Base-by-base conservation (phyloP, 1,140 invertebrate species). In the Agrilus planipennis region DNA sequence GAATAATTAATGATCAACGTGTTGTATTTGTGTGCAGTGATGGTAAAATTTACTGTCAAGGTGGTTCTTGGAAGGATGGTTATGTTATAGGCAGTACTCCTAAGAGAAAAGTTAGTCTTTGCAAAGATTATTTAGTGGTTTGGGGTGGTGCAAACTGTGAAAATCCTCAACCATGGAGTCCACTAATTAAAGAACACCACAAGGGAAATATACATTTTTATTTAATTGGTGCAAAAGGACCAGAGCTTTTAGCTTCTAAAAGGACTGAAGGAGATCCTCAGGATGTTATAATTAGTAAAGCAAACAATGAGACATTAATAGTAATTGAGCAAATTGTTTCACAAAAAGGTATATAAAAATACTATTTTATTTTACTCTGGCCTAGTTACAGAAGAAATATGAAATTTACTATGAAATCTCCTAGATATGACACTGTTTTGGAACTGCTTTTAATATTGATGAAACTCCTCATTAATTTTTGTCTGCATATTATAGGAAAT, bases 101-200 rank as follows among this genome's bases (percentile, higher is more conserved):
- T 7, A 41, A 57, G 22, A 44, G 51, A 18, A 45, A 50, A 22
- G 34, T 62, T 15, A 47, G 54, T 40, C 51, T 53, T 20, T 39
- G 84, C 72, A 77, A 79, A 80, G 67, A 70, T 63, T 66, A 32
- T 46, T 52, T 70, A 29, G 61, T 62, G 2, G 72, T 83, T 37
- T 88, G 83, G 83, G 84, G 82, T 65, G 75, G 81, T 57, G 76
- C 74, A 32, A 75, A 76, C 9, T 76, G 76, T 58, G 81, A 84
- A 56, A 82, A 88, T 62, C 79, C 84, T 10, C 84, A 81, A 62
- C 84, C 84, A 7, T 88, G 84, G 84, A 79, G 79, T 60, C 84
- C 84, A 19, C 68, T 80, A 39, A 71, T 79, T 15, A 78, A 78
- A 58, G 83, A 87, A 57, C 75, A 80, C 50, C 82, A 87, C 62